A percentile compares a stretch with the other conserved stretches of the same genome.
These are phyloP conservation scores for Nibea albiflora DNA, from an alignment of 2,113 vertebrate genomes.

Conservation along the genomic window DNA sequence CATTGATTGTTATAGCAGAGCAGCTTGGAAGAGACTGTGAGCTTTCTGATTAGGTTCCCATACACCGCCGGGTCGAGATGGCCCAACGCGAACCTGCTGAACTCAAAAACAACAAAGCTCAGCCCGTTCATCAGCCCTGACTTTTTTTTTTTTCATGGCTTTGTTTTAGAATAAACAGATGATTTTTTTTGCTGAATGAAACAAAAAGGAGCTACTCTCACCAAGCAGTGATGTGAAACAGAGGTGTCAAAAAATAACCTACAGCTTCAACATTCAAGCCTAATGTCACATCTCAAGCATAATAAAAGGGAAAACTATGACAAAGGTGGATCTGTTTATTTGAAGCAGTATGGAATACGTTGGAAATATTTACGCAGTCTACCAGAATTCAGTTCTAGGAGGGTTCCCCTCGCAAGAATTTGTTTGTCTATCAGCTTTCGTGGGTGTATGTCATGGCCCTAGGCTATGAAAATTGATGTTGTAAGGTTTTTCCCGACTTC, in stretches of 20 bases:
- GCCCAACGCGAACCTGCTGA: slow-evolving; percentile 63
- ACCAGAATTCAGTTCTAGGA: background rate
- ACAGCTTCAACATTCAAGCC: background rate
- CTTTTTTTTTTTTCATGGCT: background rate
- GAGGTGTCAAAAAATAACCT: background rate
- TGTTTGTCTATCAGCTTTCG: background rate
- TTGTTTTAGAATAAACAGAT: background rate
- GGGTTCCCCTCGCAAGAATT: slow-evolving; percentile 1
- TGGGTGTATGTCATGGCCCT: background rate
- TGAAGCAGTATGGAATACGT: background rate
- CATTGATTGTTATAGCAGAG: slow-evolving; percentile 75
- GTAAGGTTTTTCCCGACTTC: background rate
- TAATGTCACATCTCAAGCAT: background rate
- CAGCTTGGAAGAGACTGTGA: slow-evolving; percentile 49
- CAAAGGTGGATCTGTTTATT: background rate
- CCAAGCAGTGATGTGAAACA: background rate
- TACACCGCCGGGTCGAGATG: slow-evolving; percentile 29
- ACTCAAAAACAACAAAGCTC: slow-evolving; percentile 35
- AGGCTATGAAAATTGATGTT: background rate
- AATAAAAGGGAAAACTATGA: background rate
- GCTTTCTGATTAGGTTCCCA: slow-evolving; percentile 71
- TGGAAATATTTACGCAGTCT: background rate
- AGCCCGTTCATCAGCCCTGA: background rate
- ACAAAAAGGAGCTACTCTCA: background rate
- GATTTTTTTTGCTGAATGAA: background rate